phyloP scores from a whole-genome alignment of 2,113 vertebrate species.

The Grammomys dolichurus region DNA sequence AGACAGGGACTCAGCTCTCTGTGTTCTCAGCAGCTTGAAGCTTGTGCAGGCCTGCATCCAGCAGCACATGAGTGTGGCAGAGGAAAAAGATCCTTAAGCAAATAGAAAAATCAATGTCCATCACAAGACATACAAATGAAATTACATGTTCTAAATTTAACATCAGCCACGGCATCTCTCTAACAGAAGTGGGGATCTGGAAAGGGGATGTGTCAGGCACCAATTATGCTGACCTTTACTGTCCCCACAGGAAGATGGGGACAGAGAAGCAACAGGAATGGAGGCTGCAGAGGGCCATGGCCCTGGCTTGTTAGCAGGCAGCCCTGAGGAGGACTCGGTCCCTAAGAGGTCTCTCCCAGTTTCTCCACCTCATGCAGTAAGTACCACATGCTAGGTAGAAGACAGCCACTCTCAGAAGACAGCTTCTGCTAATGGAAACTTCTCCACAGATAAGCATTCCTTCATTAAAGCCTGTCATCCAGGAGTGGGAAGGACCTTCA shows the following conservation, averaged over 20 bases:
- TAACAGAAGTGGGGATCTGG: not conserved
- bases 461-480: not conserved
- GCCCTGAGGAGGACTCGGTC: not conserved
- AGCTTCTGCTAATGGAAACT: not conserved
- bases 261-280: not conserved
- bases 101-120: not conserved
- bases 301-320: not conserved
- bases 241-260: not conserved
- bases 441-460: not conserved
- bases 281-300: not conserved
- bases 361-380: not conserved
- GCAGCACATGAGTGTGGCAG: not conserved
- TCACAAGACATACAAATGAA: not conserved
- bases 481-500: not conserved
- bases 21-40: not conserved
- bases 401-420: not conserved
- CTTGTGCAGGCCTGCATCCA: not conserved
- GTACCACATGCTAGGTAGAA: not conserved
- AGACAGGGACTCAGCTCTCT: not conserved
- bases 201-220: not conserved
- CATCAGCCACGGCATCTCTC: not conserved
- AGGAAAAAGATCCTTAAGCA: not conserved
- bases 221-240: not conserved
- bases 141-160: not conserved
- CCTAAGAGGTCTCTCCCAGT: not conserved